Base-by-base conservation (phyloP, 2,888 invertebrate species). In the Taenaris catops region DNA sequence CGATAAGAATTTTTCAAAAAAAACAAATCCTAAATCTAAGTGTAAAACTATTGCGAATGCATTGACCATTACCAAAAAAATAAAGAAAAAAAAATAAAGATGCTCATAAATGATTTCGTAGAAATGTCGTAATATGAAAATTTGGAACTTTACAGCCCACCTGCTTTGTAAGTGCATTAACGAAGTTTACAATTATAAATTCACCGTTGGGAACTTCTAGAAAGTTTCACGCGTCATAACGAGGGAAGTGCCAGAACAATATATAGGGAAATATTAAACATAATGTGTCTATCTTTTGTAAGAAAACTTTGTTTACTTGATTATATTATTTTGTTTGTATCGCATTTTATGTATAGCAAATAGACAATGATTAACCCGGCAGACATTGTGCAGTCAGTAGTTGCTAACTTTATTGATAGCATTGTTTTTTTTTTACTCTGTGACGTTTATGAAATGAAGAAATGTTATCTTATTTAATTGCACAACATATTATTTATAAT, bases 211-310 rank as follows among this genome's bases (percentile, higher is more conserved):
- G 11, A 19, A 27, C 3, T 20, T 28, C 12, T 3, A 12, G 8
- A 16, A 25, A 24, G 32, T 17, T 32, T 3, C 24, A 12, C 8
- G 11, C 10, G 5, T 10, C 18, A 8, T 6, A 24, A 25, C 18
- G 24, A 24, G 11, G 35, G 25, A 42, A 45, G 45, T 47, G 48
- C 38, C 44, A 33, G 38, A 23, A 37, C 40, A 21, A 26, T 16
- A 31, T 31, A 45, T 48, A 51, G 47, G 50, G 49, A 50, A 50
- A 46, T 49, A 50, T 48, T 46, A 46, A 64, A 58, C 24, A 68
- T 55, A 65, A 51, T 10, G 24, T 35, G 31, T 41, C 38, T 68
- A 70, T 66, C 54, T 76, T 76, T 78, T 75, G 54, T 76, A 78
- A 66, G 62, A 58, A 53, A 51, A 55, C 47, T 44, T 44, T 35